Evolutionary conservation across 2,113 vertebrate species (phyloP).

Genomic region (Sula dactylatra): DNA sequence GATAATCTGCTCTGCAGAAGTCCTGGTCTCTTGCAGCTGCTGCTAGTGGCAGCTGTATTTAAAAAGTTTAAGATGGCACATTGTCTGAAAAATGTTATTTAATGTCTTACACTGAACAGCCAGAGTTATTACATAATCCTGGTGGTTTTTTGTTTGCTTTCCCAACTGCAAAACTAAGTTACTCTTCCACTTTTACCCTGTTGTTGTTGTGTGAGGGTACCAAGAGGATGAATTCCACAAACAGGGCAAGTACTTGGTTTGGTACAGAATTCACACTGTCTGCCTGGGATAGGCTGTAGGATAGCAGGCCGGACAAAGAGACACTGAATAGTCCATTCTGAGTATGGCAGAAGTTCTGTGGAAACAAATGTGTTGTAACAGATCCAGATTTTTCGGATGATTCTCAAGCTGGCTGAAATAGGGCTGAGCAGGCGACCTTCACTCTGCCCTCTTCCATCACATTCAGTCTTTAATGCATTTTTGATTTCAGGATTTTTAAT

Average conservation of each 20-base stretch:
- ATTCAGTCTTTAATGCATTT: neutral
- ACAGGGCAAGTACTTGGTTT: neutral
- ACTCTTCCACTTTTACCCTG: neutral
- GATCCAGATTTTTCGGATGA: neutral
- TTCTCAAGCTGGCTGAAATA: neutral
- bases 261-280: neutral
- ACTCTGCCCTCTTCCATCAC: neutral
- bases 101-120: neutral
- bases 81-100: neutral
- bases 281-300: neutral
- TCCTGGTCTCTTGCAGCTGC: neutral
- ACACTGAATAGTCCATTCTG: neutral
- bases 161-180: neutral
- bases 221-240: neutral
- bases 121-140: neutral
- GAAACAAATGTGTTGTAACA: neutral
- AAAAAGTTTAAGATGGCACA: neutral
- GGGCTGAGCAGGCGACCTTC: neutral
- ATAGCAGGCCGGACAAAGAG: neutral
- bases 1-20: neutral
- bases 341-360: neutral
- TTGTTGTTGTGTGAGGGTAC: neutral
- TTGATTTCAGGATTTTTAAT: neutral
- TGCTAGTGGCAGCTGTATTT: neutral
- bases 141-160: neutral